Evolutionary conservation across 2,888 invertebrate genomes (phyloP).

Genomic region (Sacculina carcini): DNA sequence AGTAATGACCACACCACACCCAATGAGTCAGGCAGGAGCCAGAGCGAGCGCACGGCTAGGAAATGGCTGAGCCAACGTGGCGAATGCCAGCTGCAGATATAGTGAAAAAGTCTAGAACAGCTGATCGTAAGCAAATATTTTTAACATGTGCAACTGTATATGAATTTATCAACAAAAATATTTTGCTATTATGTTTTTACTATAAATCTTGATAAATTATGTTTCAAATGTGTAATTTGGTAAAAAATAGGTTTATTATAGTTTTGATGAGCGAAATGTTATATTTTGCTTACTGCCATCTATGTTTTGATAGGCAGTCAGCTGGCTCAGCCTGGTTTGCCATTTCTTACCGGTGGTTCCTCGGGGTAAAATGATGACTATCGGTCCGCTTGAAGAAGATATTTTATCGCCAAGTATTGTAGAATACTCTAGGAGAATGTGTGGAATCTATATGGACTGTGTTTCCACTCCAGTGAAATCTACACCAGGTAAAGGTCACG

Average conservation of each 20-base stretch:
- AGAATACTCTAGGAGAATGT: neutral
- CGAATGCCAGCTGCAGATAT: no score
- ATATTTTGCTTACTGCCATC: neutral
- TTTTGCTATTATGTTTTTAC: neutral
- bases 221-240: neutral
- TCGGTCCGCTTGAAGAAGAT: neutral
- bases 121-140: neutral
- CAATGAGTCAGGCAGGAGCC: no score
- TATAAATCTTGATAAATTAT: neutral
- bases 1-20: no score
- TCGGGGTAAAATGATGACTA: slow-evolving; percentile 2
- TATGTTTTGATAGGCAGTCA: neutral
- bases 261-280: no score
- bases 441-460: neutral
- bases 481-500: neutral
- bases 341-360: no score
- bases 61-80: no score
- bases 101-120: neutral
- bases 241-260: neutral
- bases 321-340: neutral
- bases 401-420: neutral
- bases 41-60: no score
- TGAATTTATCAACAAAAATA: neutral
- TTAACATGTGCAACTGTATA: neutral
- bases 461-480: neutral